Base-by-base conservation (phyloP, 2,888 invertebrate species). In the Clostera curtula region DNA sequence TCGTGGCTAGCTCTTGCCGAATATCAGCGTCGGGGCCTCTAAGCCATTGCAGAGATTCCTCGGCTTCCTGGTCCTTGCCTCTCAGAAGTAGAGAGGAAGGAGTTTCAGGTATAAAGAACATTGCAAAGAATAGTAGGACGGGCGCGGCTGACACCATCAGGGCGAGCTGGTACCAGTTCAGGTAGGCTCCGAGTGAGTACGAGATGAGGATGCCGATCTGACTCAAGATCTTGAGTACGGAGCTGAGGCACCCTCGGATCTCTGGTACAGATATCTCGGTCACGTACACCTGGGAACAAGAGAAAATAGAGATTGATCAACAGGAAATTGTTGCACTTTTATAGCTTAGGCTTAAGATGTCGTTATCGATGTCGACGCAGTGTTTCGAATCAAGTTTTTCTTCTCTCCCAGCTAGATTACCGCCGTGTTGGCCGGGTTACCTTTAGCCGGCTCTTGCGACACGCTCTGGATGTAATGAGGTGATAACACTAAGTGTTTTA, bases 261-360 rank as follows among this genome's bases (percentile, higher is more conserved):
- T 93, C 90, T 12, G 94, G 92, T 17, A 93, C 90, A 9, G 96
- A 91, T 51, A 95, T 94, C 79, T 97, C 96, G 46, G 94, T 93
- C 51, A 96, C 90, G 82, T 96, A 97, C 38, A 96, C 93, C 90
- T 86, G 87, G 3, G 64, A 53, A 70, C 63, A 74, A 73, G 39
- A 37, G 31, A 49, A 40, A 19, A 10, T n/a, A n/a, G n/a, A n/a
- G n/a, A n/a, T n/a, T n/a, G n/a, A n/a, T n/a, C n/a, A n/a, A n/a
- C n/a, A n/a, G n/a, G n/a, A n/a, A n/a, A n/a, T n/a, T n/a, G n/a
- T n/a, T n/a, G n/a, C n/a, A n/a, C n/a, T n/a, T n/a, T n/a, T n/a
- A n/a, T n/a, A n/a, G n/a, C n/a, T n/a, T n/a, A n/a, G n/a, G n/a
- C n/a, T n/a, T n/a, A n/a, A n/a, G n/a, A n/a, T n/a, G n/a, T n/a